Evolutionary conservation across 2,113 vertebrate genomes (phyloP), one percentile per base, ranked within the genome.

Genomic region (Elaphurus davidianus): DNA sequence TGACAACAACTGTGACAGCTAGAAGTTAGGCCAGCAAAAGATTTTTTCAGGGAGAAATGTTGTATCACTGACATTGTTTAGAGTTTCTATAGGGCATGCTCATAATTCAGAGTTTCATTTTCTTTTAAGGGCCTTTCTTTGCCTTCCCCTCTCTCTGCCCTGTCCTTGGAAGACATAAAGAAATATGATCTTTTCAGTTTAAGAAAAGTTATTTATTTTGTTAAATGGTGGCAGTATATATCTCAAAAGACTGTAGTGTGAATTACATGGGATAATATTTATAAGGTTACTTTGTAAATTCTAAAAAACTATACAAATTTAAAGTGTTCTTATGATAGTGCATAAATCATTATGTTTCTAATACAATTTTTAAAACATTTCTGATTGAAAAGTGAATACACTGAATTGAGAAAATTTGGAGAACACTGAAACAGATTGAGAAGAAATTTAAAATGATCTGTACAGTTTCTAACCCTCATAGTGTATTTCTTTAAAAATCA

Each of bases 81-180:
- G n/a, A 36, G 36, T 79, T 86, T 55, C 33, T 13, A 6, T 10
- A 95, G 28, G 36, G 21, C 21, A 40, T 21, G 28, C 52, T 94
- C 21, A 90, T 27, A 54, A 90, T 92, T 60, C 62, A 92, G 95
- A 71, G 21, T 57, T 86, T 89, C 74, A 52, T 91, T 97, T 96
- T 87, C 27, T 71, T 86, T 74, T 30, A 86, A 86, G 33, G 17
- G 55, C 27, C 21, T 15, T 9, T 88, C 60, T 47, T 21, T 87
- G 45, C 60, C 25, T 71, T 4, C 2, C 17, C 2, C 1, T 57
- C 28, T 12, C 28, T 92, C 14, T 76, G 45, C 8, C 62, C 27
- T 76, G 14, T 83, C 23, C 10, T 89, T 45, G 40, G n/a, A 86
- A 96, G n/a, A 54, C 60, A 67, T 33, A 55, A 88, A 93, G 78